Conservation (phyloP, 2,113 vertebrate species). For the Tragelaphus strepsiceros region DNA sequence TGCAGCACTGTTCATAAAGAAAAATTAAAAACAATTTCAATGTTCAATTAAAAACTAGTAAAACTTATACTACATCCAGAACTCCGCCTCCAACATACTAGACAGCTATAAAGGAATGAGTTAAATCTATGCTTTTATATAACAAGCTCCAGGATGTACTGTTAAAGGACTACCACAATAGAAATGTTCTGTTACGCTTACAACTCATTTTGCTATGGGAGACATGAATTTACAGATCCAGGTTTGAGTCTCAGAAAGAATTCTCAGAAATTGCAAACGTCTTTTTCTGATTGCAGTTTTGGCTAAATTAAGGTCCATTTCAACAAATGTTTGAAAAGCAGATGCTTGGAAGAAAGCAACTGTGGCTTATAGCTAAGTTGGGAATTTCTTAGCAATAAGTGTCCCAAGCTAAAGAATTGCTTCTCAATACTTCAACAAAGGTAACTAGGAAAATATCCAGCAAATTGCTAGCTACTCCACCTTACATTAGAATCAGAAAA, state of each 20-base stretch:
- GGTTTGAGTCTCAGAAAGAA: not conserved
- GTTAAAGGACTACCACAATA: not conserved
- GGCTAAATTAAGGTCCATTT: not conserved
- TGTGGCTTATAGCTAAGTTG: not conserved
- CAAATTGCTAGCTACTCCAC: not conserved
- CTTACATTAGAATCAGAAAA: not conserved
- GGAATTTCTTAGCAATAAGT: not conserved
- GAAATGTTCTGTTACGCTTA: not conserved
- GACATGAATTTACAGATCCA: not conserved
- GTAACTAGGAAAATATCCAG: not conserved
- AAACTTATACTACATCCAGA: not conserved
- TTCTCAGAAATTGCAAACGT: not conserved
- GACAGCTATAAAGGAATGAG: not conserved
- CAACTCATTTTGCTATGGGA: not conserved
- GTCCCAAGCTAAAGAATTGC: not conserved
- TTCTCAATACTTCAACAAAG: not conserved
- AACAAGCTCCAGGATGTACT: not conserved
- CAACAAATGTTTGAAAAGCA: not conserved
- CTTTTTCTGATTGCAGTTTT: not conserved
- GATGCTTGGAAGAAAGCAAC: not conserved
- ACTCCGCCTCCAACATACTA: fast-evolving
- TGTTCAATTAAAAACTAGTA: not conserved
- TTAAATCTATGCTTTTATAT: not conserved
- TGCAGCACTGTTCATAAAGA: not conserved
- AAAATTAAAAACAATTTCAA: not conserved